phyloP scores from a whole-genome alignment of 2,113 vertebrate genomes.

The Mastomys natalensis region DNA sequence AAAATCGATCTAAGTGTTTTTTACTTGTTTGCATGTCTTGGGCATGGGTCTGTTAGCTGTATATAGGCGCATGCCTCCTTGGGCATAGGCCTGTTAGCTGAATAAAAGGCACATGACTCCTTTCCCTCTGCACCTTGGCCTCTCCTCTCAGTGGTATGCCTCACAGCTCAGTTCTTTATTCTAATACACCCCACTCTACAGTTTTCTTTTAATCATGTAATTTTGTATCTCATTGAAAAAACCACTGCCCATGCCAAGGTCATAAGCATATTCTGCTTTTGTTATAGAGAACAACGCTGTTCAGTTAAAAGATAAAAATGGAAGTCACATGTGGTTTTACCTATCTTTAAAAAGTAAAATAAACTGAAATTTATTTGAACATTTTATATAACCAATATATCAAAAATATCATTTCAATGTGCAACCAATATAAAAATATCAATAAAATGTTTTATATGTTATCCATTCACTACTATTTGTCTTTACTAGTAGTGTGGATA shows the following conservation, averaged over 20 bases:
- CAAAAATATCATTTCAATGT: slow-evolving; percentile 49
- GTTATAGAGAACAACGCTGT: not conserved
- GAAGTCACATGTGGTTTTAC: not conserved
- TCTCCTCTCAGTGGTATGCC: not conserved
- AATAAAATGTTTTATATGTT: not conserved
- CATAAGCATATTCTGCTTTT: slow-evolving; percentile 20
- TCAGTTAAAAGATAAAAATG: not conserved
- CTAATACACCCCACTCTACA: not conserved
- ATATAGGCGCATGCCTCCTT: not conserved
- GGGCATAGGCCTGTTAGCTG: not conserved
- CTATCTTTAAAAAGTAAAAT: slow-evolving; percentile 12
- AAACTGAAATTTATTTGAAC: slow-evolving; percentile 26
- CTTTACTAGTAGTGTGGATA: not conserved
- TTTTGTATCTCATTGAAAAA: not conserved
- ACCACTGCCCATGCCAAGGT: not conserved
- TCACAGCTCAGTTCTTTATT: not conserved
- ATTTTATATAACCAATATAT: not conserved
- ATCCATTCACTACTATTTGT: not conserved
- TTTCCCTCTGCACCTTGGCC: not conserved
- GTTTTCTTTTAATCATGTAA: not conserved
- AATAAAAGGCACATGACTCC: not conserved
- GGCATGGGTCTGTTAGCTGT: no score
- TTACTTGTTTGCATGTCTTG: not conserved
- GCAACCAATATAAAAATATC: not conserved
- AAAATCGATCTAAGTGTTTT: not conserved